phyloP scores from a whole-genome alignment of 92 coral and sea anemone species.

The Heliopora coerulea region DNA sequence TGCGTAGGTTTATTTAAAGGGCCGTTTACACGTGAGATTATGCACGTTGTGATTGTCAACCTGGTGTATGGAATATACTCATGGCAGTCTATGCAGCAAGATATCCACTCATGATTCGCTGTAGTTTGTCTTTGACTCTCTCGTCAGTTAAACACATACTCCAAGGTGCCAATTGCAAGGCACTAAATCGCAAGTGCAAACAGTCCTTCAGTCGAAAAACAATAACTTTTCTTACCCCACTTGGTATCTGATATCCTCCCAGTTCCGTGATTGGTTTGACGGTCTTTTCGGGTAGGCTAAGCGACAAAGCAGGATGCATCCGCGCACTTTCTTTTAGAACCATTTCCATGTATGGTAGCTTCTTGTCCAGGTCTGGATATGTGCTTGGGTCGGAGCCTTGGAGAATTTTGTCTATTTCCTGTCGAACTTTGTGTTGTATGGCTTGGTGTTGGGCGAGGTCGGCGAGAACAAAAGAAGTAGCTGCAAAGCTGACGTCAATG shows the following conservation, averaged over 20 bases:
- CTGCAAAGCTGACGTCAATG: slow-evolving; percentile 81
- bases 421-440: slow-evolving; percentile 66
- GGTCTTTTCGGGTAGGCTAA: slow-evolving; percentile 82
- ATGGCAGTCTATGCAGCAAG: too few species aligned
- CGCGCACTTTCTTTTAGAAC: slow-evolving; percentile 89
- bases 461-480: slow-evolving; percentile 78
- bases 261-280: slow-evolving; percentile 74
- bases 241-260: slow-evolving; percentile 74
- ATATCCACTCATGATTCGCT: too few species aligned
- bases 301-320: slow-evolving; percentile 84
- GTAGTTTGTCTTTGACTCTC: too few species aligned
- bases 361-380: slow-evolving; percentile 61
- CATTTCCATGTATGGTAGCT: slow-evolving; percentile 80
- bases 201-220: too few species aligned
- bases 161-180: too few species aligned
- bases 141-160: too few species aligned
- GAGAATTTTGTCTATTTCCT: slow-evolving; percentile 66
- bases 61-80: too few species aligned
- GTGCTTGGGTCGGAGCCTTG: slow-evolving; percentile 67
- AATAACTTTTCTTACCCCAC: slow-evolving; percentile 86
- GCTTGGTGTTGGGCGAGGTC: slow-evolving; percentile 66
- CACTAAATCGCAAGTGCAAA: too few species aligned
- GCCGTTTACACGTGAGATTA: too few species aligned
- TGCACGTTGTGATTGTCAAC: too few species aligned
- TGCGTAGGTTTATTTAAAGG: too few species aligned